Percentiles rank a stretch among this genome's conserved stretches.
Conservation (phyloP, 2,797 vertebrate genomes). For the Propithecus deckenii region DNA sequence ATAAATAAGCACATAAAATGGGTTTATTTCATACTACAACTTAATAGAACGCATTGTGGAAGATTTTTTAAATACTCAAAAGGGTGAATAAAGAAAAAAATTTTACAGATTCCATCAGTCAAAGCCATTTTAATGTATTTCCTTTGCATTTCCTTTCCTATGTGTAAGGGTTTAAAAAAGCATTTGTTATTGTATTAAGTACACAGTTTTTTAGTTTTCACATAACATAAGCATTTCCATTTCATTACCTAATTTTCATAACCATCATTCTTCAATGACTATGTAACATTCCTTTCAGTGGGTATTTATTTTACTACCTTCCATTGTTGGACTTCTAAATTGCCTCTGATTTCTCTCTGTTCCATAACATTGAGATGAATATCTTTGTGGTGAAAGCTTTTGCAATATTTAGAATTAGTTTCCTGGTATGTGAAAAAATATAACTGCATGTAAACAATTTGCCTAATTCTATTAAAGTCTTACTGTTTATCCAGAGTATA, state of each 20-base stretch:
- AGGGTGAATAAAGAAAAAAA: background rate
- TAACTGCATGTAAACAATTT: background rate
- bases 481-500: background rate
- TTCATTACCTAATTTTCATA: background rate
- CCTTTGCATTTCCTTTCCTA: background rate
- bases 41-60: background rate
- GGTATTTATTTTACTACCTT: background rate
- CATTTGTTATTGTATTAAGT: background rate
- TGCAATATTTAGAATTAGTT: constrained; percentile 34
- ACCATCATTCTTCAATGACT: background rate
- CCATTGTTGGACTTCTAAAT: background rate
- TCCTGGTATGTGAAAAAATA: background rate
- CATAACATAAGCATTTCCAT: background rate
- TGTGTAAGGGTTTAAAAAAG: background rate
- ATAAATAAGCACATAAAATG: background rate
- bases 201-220: background rate
- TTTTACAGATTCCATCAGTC: background rate
- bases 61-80: background rate
- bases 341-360: background rate
- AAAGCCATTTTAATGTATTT: background rate
- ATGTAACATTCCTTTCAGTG: background rate
- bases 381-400: background rate
- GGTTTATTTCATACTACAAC: background rate
- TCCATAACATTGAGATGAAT: background rate
- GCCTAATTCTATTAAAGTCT: background rate